Evolutionary conservation across 2,113 vertebrate genomes (phyloP).

Genomic region (Condylura cristata): DNA sequence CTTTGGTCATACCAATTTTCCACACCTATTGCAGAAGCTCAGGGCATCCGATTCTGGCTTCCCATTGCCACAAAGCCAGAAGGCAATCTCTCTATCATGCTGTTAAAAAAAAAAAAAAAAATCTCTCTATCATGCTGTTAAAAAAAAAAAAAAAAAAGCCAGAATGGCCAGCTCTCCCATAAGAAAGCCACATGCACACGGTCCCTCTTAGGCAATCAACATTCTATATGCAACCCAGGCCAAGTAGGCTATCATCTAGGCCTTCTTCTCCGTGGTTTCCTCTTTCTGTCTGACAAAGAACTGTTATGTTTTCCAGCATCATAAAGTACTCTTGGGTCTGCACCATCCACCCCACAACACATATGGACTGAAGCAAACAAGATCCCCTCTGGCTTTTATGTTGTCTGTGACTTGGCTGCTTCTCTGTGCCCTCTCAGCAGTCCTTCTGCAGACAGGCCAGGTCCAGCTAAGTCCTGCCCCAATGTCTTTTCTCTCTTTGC

Average conservation of each 20-base stretch:
- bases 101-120: no score
- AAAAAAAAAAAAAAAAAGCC: no score
- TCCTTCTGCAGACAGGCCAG: neutral
- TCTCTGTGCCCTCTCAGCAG: conserved; percentile 11
- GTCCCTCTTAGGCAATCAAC: neutral
- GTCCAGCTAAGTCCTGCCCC: neutral
- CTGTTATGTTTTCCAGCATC: neutral
- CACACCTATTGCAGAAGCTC: rapidly evolving
- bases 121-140: no score
- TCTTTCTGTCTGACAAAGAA: neutral
- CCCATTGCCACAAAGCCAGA: neutral
- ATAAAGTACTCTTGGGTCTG: neutral
- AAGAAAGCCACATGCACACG: neutral
- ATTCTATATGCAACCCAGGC: neutral
- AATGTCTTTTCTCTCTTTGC: neutral
- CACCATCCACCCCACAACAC: neutral
- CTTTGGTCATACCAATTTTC: neutral
- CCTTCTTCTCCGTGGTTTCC: neutral
- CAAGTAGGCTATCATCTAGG: neutral
- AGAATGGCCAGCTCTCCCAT: neutral
- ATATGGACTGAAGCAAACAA: neutral
- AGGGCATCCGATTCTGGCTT: neutral
- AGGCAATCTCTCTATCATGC: no score
- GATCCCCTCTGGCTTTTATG: neutral
- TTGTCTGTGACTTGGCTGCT: conserved; percentile 10